Percentiles rank a stretch among this genome's conserved stretches.
These are phyloP conservation scores for Siphlonurus alternatus DNA, from an alignment of 2,888 invertebrate genomes.

Conservation along the genomic window DNA sequence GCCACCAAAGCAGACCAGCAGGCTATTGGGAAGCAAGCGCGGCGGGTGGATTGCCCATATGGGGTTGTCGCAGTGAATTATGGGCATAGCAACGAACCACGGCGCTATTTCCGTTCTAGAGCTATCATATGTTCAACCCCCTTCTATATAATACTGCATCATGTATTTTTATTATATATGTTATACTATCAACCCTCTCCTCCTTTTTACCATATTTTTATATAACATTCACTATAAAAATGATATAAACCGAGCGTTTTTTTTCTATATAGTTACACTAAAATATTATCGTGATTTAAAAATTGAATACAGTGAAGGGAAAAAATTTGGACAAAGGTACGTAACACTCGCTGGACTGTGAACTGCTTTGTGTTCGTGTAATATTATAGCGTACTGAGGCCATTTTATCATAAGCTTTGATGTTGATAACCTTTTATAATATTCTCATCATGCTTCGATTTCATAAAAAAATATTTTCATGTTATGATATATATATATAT, in stretches of 20 bases:
- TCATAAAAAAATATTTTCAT: no score
- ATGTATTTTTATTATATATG: neutral
- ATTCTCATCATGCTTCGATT: no score
- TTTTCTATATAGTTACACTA: neutral
- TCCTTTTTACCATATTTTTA: neutral
- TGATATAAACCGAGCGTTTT: no score
- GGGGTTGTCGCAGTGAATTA: no score
- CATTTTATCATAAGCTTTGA: neutral
- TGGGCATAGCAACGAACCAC: no score
- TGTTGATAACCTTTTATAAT: neutral
- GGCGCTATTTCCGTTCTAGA: neutral
- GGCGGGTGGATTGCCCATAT: no score
- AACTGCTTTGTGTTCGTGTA: neutral
- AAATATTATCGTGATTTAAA: neutral
- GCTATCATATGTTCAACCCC: neutral
- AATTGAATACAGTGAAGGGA: neutral
- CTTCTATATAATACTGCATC: neutral
- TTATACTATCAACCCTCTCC: neutral
- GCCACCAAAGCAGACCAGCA: no score
- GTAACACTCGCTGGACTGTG: neutral
- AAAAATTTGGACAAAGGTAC: neutral
- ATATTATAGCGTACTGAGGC: no score
- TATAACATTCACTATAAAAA: no score
- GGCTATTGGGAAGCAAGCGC: no score
- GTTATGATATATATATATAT: no score